Conservation (phyloP, 2,797 vertebrate genomes). For the Zalophus californianus region DNA sequence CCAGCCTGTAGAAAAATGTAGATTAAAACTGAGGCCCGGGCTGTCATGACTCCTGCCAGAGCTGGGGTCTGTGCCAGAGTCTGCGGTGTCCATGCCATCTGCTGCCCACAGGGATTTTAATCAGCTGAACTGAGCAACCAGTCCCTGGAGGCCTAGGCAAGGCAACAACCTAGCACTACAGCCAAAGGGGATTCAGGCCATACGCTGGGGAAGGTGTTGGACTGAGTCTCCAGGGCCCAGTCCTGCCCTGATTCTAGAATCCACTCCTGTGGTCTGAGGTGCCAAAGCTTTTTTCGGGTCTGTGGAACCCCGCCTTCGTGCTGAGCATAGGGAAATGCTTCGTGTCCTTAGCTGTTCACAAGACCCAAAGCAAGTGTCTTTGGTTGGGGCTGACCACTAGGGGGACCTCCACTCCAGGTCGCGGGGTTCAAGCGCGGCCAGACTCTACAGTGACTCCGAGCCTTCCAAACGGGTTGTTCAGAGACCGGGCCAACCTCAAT, state of each 20-base stretch:
- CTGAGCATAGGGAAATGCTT: not conserved
- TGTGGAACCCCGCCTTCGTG: not conserved
- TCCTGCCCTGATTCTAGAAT: not conserved
- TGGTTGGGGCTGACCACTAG: constrained; percentile 57
- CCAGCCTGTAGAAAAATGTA: not conserved
- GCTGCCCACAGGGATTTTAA: constrained; percentile 66
- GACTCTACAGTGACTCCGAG: not conserved
- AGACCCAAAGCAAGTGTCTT: not conserved
- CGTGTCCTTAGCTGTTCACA: not conserved
- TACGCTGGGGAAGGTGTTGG: not conserved
- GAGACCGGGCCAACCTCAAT: not conserved
- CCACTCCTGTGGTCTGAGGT: not conserved
- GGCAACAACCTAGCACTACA: not conserved
- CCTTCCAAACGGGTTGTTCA: not conserved
- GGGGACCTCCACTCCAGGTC: constrained; percentile 64
- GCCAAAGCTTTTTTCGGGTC: not conserved
- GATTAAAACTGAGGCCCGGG: constrained; percentile 22
- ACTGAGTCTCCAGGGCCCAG: not conserved
- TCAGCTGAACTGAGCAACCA: not conserved
- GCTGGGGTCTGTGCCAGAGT: constrained; percentile 60
- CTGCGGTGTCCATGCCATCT: not conserved
- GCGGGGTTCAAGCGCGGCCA: not conserved
- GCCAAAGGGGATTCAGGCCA: not conserved
- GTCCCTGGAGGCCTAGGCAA: not conserved
- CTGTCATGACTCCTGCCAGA: constrained; percentile 55